Evolutionary conservation across 2,888 invertebrate genomes (phyloP).

Genomic region (Fragum whitleyi): DNA sequence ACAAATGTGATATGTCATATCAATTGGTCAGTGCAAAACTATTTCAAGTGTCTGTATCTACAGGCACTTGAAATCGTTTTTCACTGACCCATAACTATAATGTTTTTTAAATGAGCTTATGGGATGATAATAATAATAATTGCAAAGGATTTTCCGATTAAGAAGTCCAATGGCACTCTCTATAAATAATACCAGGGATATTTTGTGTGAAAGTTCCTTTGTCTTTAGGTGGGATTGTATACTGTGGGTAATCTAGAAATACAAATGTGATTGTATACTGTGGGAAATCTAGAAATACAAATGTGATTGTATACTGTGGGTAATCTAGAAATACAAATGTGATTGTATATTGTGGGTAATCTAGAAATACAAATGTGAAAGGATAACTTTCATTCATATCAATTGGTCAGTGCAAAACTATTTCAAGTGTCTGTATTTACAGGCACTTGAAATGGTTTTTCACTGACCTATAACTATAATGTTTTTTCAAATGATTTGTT

Average conservation of each 20-base stretch:
- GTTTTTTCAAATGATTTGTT: too few relatives aligned
- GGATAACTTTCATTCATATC: too few relatives aligned
- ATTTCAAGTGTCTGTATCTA: slow-evolving; percentile 85
- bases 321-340: slow-evolving; percentile 85
- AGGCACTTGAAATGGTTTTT: too few relatives aligned
- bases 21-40: slow-evolving; percentile 88
- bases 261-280: too few relatives aligned
- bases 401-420: slow-evolving; percentile 88
- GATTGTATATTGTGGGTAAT: too few relatives aligned
- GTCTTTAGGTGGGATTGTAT: slow-evolving; percentile 80
- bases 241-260: slow-evolving; percentile 86
- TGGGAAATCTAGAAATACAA: too few relatives aligned
- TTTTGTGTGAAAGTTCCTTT: slow-evolving; percentile 65
- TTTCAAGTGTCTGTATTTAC: slow-evolving; percentile 85
- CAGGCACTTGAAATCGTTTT: too few relatives aligned
- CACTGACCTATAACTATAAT: too few relatives aligned
- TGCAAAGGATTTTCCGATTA: slow-evolving; percentile 84
- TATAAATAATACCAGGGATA: slow-evolving; percentile 88
- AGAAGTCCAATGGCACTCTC: slow-evolving; percentile 89
- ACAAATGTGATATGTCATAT: slow-evolving; percentile 13
- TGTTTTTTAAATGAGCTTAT: too few relatives aligned
- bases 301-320: slow-evolving; percentile 85
- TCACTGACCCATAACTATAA: too few relatives aligned
- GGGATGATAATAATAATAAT: too few relatives aligned
- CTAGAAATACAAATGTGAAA: slow-evolving; percentile 77